Conservation (phyloP, 2,113 vertebrate genomes). For the Strix uralensis region DNA sequence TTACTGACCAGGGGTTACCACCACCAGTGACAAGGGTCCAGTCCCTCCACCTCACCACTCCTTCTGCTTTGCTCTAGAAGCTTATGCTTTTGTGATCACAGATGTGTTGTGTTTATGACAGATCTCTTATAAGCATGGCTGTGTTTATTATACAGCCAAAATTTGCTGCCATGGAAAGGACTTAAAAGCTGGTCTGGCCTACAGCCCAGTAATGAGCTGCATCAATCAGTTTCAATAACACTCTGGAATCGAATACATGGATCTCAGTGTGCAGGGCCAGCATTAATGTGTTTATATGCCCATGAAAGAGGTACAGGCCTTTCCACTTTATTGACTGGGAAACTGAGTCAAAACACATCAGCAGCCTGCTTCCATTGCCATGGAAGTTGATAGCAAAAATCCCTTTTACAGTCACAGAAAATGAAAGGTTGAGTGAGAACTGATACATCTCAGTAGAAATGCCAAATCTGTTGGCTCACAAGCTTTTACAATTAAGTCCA, state of each 20-base stretch:
- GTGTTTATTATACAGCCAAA: background rate
- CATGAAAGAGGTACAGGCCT: background rate
- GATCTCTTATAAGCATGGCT: background rate
- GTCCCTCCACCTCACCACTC: fast-evolving
- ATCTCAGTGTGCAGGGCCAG: background rate
- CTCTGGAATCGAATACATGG: background rate
- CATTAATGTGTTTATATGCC: background rate
- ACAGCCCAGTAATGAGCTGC: background rate
- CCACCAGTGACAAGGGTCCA: fast-evolving
- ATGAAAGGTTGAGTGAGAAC: background rate
- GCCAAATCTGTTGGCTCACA: background rate
- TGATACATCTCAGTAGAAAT: background rate
- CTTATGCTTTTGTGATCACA: background rate
- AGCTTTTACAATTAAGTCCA: background rate
- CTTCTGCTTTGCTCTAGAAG: background rate
- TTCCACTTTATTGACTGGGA: constrained; percentile 8
- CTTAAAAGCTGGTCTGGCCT: constrained; percentile 4
- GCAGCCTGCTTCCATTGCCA: background rate
- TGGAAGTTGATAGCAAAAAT: background rate
- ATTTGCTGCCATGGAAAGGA: background rate
- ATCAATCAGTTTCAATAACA: constrained; percentile 35
- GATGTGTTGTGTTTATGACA: background rate
- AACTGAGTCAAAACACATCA: constrained; percentile 46
- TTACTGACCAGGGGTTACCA: background rate
- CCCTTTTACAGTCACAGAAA: background rate